Evolutionary conservation across 2,113 vertebrate genomes (phyloP), one percentile per base, ranked within the genome.

Genomic region (Hyperopisus bebe): DNA sequence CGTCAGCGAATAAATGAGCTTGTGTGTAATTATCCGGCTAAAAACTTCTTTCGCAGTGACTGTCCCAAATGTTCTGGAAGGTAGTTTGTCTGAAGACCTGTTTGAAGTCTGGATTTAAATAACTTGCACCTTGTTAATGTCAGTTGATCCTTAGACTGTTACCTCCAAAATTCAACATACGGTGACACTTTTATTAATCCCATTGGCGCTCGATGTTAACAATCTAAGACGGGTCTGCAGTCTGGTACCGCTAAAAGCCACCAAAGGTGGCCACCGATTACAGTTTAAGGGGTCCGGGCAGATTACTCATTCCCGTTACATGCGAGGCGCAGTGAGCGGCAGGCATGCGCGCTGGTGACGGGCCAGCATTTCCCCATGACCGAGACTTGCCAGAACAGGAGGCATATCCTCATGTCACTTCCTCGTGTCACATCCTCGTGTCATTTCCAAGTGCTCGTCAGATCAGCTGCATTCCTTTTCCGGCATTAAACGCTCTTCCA

Each of bases 391-490:
- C 88, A 90, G 90, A 89, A 48, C 88, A 89, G 90, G 89, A 90
- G 90, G 74, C 51, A 17, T 77, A 42, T n/a, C 51, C 80, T 70
- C n/a, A n/a, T n/a, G n/a, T n/a, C n/a, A n/a, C n/a, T n/a, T n/a
- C n/a, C n/a, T n/a, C n/a, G n/a, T n/a, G n/a, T n/a, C 58, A 21
- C 80, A 44, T 27, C 48, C 82, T 62, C 27, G 53, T 82, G 27
- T 42, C 70, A 1, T 35, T 51, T 82, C 51, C 27, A 83, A 27
- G 50, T 51, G n/a, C 58, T 31, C 35, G 48, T 44, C 5, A 58
- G 55, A 87, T 89, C 90, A 90, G 77, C 91, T 86, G 86, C 90
- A 89, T 92, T 90, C 90, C 91, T 92, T 91, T 90, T 91, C 3
- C 58, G 55, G 86, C 83, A 77, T 90, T 70, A 88, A 85, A 88